These are phyloP conservation scores for Tachina grossa DNA, from an alignment of 2,888 invertebrate genomes.

Conservation along the genomic window DNA sequence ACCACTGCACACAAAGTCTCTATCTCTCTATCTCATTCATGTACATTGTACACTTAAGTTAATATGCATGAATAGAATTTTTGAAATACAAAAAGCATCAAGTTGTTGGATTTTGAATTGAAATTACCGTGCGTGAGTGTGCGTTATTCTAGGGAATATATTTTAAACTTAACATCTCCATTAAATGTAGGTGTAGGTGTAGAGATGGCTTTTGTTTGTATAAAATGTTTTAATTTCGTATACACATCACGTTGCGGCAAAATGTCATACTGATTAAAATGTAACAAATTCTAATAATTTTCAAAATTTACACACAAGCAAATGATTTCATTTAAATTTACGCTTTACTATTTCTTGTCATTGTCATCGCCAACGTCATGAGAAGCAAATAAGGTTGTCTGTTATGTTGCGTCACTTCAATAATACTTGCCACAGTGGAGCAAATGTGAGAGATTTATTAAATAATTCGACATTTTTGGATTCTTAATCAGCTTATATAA, in stretches of 20 bases:
- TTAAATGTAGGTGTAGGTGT: not conserved
- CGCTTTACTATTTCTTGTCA: constrained; percentile 28
- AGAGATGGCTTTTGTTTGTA: constrained; percentile 4
- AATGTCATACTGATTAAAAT: constrained; percentile 69
- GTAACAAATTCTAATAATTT: constrained; percentile 62
- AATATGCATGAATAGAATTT: constrained; percentile 8
- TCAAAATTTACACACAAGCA: constrained; percentile 45
- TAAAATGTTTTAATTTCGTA: constrained; percentile 54
- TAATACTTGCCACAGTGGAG: not conserved
- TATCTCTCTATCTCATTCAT: not conserved
- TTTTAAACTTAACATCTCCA: constrained; percentile 41
- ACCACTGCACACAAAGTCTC: not conserved
- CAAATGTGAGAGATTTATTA: not conserved
- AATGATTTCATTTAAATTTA: constrained; percentile 60
- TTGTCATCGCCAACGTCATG: constrained; percentile 19
- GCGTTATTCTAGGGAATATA: constrained; percentile 39
- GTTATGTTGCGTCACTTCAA: constrained; percentile 1
- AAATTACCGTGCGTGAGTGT: constrained; percentile 27
- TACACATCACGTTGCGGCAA: constrained; percentile 65
- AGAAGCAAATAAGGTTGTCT: constrained; percentile 19
- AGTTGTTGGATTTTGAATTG: constrained; percentile 32
- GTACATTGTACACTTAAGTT: not conserved
- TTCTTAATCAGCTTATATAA: too few relatives aligned
- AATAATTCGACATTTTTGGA: not conserved
- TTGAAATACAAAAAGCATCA: constrained; percentile 8